phyloP scores from a whole-genome alignment of 2,113 vertebrate genomes.

The Lepus timidus region DNA sequence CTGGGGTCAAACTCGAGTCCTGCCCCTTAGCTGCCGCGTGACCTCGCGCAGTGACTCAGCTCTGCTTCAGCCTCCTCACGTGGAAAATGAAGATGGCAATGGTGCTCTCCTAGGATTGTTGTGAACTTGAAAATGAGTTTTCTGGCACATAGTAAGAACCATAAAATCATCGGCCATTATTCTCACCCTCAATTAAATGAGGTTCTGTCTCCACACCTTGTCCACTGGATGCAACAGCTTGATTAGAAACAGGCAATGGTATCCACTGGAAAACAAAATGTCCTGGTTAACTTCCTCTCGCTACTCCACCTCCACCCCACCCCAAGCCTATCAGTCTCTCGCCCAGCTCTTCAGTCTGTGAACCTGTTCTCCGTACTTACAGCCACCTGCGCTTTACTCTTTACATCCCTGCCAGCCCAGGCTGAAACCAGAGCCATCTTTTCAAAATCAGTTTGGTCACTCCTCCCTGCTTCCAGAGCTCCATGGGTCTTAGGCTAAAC shows the following conservation, averaged over 20 bases:
- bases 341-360: background rate
- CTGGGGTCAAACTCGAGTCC: background rate
- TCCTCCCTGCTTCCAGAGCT: background rate
- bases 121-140: background rate
- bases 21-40: too few relatives aligned
- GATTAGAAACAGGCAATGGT: background rate
- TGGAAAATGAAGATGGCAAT: background rate
- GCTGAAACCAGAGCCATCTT: background rate
- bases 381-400: background rate
- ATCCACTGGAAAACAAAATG: constrained; percentile 9
- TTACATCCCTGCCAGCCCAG: background rate
- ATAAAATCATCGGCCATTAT: background rate
- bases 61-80: background rate
- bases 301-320: background rate
- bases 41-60: background rate
- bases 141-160: background rate
- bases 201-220: background rate
- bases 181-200: background rate
- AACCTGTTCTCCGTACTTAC: background rate
- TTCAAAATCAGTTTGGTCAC: background rate
- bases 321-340: background rate
- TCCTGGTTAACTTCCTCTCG: background rate
- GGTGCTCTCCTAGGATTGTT: background rate
- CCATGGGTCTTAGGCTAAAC: background rate
- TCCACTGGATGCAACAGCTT: background rate